Evolutionary conservation across 2,888 invertebrate species (phyloP).

Genomic region (Aromia moschata): DNA sequence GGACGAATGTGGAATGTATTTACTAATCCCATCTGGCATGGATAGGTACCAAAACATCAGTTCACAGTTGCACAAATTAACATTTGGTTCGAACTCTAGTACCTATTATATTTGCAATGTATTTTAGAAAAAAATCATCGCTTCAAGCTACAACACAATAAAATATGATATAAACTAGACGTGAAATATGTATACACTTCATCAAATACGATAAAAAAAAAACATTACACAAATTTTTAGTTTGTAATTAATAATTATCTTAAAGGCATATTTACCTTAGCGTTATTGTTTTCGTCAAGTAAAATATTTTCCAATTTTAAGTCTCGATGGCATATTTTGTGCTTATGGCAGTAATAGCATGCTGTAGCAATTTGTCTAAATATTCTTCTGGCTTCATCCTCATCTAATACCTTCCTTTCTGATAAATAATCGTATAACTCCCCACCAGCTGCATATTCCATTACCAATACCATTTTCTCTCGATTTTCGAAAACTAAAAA

Average conservation of each 20-base stretch:
- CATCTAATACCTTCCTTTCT: constrained; percentile 88
- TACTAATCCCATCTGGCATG: too few species aligned
- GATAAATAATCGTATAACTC: constrained; percentile 97
- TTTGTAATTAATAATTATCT: not conserved
- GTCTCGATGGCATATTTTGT: constrained; percentile 96
- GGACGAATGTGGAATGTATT: too few species aligned
- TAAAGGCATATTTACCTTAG: constrained; percentile 74
- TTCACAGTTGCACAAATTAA: too few species aligned
- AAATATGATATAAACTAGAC: too few species aligned
- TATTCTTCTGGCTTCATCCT: constrained; percentile 92
- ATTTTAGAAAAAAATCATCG: too few species aligned
- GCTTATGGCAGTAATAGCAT: constrained; percentile 97
- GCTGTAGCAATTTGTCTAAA: constrained; percentile 97
- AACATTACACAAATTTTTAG: too few species aligned
- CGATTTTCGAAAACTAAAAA: constrained; percentile 97
- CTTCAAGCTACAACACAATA: too few species aligned
- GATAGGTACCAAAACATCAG: too few species aligned
- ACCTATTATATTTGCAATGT: too few species aligned
- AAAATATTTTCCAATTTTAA: constrained; percentile 95
- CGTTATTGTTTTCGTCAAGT: constrained; percentile 91
- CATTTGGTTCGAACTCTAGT: too few species aligned
- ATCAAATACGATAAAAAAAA: too few species aligned
- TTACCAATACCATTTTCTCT: constrained; percentile 98
- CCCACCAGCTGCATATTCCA: constrained; percentile 99
- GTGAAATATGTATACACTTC: too few species aligned